A percentile compares a stretch with the other conserved stretches of the same genome.
phyloP scores from a whole-genome alignment of 2,888 invertebrate genomes.

The Toxonevra muliebris region DNA sequence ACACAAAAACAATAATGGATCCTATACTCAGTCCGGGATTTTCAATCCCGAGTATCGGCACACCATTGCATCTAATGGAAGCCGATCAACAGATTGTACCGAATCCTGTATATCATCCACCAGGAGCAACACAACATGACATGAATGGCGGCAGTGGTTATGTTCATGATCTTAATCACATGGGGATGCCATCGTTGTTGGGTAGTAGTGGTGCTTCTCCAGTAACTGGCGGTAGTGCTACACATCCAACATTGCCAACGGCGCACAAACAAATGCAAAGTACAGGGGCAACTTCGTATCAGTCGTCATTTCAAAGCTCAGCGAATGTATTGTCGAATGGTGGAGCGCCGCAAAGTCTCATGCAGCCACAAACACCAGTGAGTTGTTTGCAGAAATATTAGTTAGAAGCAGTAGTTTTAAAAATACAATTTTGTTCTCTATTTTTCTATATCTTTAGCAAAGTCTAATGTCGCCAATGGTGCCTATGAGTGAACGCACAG shows the following conservation, averaged over 20 bases:
- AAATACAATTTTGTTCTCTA: neutral
- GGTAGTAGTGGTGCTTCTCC: slow-evolving; percentile 38
- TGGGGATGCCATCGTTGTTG: slow-evolving; percentile 71
- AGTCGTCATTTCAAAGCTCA: slow-evolving; percentile 70
- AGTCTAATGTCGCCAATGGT: slow-evolving; percentile 87
- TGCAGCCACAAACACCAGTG: slow-evolving; percentile 92
- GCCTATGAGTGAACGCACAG: slow-evolving; percentile 65
- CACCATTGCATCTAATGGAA: slow-evolving; percentile 88
- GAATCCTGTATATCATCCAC: slow-evolving; percentile 82
- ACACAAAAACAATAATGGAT: slow-evolving; percentile 72
- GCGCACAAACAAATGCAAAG: slow-evolving; percentile 78
- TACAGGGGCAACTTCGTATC: slow-evolving; percentile 66
- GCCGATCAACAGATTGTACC: slow-evolving; percentile 91
- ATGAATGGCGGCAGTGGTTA: slow-evolving; percentile 37
- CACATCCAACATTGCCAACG: slow-evolving; percentile 62
- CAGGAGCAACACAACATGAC: slow-evolving; percentile 65
- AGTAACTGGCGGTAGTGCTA: slow-evolving; percentile 29
- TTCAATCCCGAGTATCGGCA: slow-evolving; percentile 90
- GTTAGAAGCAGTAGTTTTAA: neutral
- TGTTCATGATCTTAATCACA: slow-evolving; percentile 60
- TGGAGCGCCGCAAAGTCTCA: slow-evolving; percentile 81
- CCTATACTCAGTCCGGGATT: slow-evolving; percentile 91
- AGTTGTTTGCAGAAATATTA: slow-evolving; percentile 45
- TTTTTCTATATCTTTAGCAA: slow-evolving; percentile 69
- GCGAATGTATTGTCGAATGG: slow-evolving; percentile 37